phyloP scores from a whole-genome alignment of 2,113 vertebrate genomes.

The Hydropotes inermis region DNA sequence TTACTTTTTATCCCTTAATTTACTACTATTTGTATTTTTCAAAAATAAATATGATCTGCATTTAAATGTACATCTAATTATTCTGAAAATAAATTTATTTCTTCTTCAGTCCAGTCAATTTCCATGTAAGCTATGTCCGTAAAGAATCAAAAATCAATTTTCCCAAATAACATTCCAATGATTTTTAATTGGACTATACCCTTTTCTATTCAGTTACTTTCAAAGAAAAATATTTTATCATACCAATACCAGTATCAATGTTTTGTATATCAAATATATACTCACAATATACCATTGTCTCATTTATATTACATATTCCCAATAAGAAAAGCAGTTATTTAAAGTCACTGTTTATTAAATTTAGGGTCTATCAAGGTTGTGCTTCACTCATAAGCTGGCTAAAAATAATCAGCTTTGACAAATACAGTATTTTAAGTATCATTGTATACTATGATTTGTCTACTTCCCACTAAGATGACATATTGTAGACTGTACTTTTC shows the following conservation, averaged over 20 bases:
- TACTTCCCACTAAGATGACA: neutral
- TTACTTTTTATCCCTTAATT: neutral
- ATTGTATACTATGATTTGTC: neutral
- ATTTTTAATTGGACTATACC: neutral
- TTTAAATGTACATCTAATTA: neutral
- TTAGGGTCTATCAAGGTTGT: neutral
- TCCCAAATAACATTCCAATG: neutral
- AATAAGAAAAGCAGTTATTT: neutral
- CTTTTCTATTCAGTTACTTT: neutral
- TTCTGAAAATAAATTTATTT: neutral
- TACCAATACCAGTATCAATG: neutral
- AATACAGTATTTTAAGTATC: neutral
- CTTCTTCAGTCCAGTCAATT: neutral
- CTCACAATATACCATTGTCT: neutral
- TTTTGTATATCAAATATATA: neutral
- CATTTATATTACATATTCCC: neutral
- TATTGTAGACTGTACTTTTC: neutral
- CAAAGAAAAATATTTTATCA: neutral
- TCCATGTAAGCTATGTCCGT: neutral
- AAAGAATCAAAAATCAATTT: neutral
- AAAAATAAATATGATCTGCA: neutral
- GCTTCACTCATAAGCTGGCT: neutral
- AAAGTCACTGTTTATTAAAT: neutral
- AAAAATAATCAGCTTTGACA: neutral
- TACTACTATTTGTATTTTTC: neutral